Percentiles rank a stretch among this genome's conserved stretches.
Conservation (phyloP, 2,888 invertebrate species). For the Hofmannophila pseudospretella region DNA sequence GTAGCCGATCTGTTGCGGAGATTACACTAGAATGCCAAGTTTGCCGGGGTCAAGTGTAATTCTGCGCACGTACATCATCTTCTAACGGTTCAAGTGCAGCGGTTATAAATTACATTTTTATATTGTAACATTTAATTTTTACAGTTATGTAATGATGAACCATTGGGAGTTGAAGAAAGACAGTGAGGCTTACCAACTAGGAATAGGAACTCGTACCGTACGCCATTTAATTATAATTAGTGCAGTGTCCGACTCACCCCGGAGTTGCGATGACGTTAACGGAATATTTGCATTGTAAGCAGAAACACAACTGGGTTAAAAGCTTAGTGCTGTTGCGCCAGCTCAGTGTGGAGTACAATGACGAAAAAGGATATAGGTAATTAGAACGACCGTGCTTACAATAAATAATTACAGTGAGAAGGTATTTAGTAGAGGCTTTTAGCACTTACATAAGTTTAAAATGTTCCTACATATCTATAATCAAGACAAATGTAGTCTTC, state of each 20-base stretch:
- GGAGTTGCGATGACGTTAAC: constrained; percentile 35
- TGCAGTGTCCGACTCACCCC: constrained; percentile 29
- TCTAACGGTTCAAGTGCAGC: constrained; percentile 16
- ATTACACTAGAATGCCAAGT: constrained; percentile 20
- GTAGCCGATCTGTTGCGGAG: constrained; percentile 19
- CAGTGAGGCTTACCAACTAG: constrained; percentile 2
- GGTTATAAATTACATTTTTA: constrained; percentile 9
- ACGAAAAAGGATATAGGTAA: constrained; percentile 12
- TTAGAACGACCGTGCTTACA: constrained; percentile 3
- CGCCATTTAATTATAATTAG: constrained; percentile 25
- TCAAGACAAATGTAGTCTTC: too few species aligned
- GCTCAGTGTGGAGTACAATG: constrained; percentile 22
- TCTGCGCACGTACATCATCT: constrained; percentile 20
- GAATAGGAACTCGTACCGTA: constrained; percentile 8
- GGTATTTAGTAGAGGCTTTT: too few species aligned
- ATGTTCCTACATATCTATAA: too few species aligned
- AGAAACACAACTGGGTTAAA: constrained; percentile 51
- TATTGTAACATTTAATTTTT: not conserved
- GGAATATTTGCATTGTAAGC: constrained; percentile 48
- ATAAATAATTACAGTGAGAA: too few species aligned
- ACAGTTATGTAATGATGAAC: constrained; percentile 2
- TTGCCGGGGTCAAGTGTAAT: constrained; percentile 28
- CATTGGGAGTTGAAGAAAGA: constrained; percentile 5
- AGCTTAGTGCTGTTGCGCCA: constrained; percentile 51
- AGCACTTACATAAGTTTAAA: too few species aligned